Evolutionary conservation across 2,888 invertebrate genomes (phyloP).

Genomic region (Xestobium rufovillosum): DNA sequence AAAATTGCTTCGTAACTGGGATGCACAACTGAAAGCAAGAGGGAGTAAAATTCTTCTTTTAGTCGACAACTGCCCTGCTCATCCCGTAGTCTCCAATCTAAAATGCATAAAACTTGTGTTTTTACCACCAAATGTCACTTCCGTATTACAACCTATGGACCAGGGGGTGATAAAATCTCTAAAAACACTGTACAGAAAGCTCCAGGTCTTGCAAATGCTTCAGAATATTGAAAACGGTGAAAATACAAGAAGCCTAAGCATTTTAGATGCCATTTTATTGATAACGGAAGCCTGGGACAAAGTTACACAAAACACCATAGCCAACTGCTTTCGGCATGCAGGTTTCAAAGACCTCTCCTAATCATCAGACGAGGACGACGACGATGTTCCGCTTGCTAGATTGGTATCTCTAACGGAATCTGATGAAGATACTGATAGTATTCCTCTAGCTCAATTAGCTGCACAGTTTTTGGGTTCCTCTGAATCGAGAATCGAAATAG

Average conservation of each 20-base stretch:
- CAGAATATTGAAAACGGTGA: slow-evolving; percentile 10
- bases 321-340: slow-evolving; percentile 27
- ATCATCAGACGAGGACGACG: slow-evolving; percentile 15
- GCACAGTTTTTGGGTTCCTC: slow-evolving; percentile 22
- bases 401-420: slow-evolving; percentile 21
- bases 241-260: slow-evolving; percentile 10
- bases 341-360: slow-evolving; percentile 25
- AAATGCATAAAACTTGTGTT: slow-evolving; percentile 23
- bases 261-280: slow-evolving; percentile 29
- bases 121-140: slow-evolving; percentile 28
- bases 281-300: slow-evolving; percentile 29
- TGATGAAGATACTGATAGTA: slow-evolving; percentile 23
- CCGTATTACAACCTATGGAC: slow-evolving; percentile 20
- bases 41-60: slow-evolving; percentile 23
- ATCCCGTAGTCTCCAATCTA: slow-evolving; percentile 18
- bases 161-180: slow-evolving; percentile 23
- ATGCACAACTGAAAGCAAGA: slow-evolving; percentile 24
- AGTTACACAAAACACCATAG: slow-evolving; percentile 24
- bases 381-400: slow-evolving; percentile 25
- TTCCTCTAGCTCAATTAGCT: slow-evolving; percentile 24
- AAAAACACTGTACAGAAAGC: slow-evolving; percentile 24
- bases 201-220: slow-evolving; percentile 8
- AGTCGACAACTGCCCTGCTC: slow-evolving; percentile 24
- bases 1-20: slow-evolving; percentile 24
- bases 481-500: slow-evolving; percentile 21